Conservation (phyloP, 2,113 vertebrate species). For the Speoplatyrhinus poulsoni region DNA sequence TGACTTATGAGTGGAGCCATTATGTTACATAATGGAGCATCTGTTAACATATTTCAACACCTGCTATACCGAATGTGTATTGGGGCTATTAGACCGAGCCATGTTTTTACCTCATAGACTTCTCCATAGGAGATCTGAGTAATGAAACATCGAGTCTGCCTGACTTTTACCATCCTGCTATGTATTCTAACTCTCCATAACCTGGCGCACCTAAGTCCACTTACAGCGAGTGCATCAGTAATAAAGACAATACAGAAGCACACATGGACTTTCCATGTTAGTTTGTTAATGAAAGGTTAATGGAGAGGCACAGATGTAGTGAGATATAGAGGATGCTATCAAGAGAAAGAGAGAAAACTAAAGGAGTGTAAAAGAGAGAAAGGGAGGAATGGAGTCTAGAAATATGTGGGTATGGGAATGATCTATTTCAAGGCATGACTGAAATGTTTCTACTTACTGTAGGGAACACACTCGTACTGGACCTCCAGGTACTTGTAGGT, state of each 20-base stretch:
- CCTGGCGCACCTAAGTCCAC: conserved; percentile 43
- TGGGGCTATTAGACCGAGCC: conserved; percentile 60
- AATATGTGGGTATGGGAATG: neutral
- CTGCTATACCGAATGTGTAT: conserved; percentile 59
- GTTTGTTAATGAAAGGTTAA: conserved; percentile 66
- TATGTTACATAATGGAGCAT: conserved; percentile 68
- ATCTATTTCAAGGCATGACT: conserved; percentile 42
- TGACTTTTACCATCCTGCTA: conserved; percentile 43
- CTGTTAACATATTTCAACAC: conserved; percentile 63
- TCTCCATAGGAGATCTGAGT: conserved; percentile 34
- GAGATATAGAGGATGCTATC: conserved; percentile 16
- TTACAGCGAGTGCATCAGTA: conserved; percentile 66
- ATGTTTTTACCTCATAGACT: conserved; percentile 48
- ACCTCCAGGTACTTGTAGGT: conserved; percentile 99
- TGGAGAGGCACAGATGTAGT: conserved; percentile 60
- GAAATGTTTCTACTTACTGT: conserved; percentile 91
- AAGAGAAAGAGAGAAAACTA: conserved; percentile 26
- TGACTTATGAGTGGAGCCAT: conserved; percentile 58
- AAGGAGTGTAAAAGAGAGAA: conserved; percentile 65
- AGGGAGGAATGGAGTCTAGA: neutral
- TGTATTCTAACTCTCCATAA: conserved; percentile 57
- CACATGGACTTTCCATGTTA: conserved; percentile 63
- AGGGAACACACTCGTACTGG: conserved; percentile 99
- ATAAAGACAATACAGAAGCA: conserved; percentile 58
- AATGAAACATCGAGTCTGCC: conserved; percentile 55